A percentile compares a stretch with the other conserved stretches of the same genome.
These are phyloP conservation scores for Prinia subflava DNA, from an alignment of 2,113 vertebrate species.

Conservation along the genomic window DNA sequence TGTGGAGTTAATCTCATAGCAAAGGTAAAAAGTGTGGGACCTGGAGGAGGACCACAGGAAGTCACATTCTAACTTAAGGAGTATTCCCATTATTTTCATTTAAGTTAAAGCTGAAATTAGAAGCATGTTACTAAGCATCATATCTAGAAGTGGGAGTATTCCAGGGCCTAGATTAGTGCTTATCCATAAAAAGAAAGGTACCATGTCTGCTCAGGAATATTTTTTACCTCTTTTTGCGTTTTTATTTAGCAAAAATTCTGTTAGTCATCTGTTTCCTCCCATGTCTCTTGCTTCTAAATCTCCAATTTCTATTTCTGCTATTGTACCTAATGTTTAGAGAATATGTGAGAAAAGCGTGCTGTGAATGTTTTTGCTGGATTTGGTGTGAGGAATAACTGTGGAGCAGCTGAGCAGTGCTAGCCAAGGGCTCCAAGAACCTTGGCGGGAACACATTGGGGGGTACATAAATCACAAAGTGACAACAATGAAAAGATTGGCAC, in stretches of 20 bases:
- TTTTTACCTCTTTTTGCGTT: not conserved
- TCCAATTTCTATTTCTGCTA: not conserved
- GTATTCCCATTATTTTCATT: not conserved
- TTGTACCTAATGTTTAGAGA: not conserved
- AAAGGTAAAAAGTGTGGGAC: not conserved
- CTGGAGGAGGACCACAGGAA: not conserved
- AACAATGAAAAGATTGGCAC: not conserved
- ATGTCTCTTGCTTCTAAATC: not conserved
- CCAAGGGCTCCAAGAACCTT: not conserved
- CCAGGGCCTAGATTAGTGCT: not conserved
- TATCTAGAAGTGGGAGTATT: not conserved
- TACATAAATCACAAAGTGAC: not conserved
- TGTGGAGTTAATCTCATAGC: not conserved
- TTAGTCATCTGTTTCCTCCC: not conserved
- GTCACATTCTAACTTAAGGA: not conserved
- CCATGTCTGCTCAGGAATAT: not conserved
- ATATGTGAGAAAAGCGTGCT: constrained; percentile 1
- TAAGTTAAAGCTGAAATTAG: not conserved
- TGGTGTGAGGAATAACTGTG: not conserved
- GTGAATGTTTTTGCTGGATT: not conserved
- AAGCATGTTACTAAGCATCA: not conserved
- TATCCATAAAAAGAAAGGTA: not conserved
- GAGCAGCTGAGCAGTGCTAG: not conserved
- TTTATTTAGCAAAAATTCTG: not conserved
- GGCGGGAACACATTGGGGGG: not conserved